Evolutionary conservation across 2,797 vertebrate genomes (phyloP).

Genomic region (Pagetopsis macropterus): DNA sequence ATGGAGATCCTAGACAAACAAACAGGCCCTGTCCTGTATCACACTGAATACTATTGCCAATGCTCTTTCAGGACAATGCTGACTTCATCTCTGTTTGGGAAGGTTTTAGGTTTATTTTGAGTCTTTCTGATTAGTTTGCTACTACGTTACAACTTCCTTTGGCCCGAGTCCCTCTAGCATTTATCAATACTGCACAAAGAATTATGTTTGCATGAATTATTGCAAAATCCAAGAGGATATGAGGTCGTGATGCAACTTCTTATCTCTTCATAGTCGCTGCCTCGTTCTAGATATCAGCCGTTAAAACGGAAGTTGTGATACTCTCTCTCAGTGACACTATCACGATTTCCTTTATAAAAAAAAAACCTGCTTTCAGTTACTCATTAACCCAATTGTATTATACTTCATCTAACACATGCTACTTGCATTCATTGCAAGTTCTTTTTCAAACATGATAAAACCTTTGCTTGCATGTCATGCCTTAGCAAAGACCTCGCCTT

Average conservation of each 20-base stretch:
- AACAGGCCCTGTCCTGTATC: background rate
- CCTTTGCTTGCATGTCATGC: background rate
- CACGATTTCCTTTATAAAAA: slow-evolving; percentile 52
- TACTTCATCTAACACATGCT: background rate
- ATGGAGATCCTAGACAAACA: background rate
- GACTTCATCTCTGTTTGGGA: background rate
- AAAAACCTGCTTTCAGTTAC: slow-evolving; percentile 9
- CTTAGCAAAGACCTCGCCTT: slow-evolving; percentile 7
- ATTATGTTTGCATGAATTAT: slow-evolving; percentile 9
- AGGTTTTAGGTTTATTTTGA: background rate
- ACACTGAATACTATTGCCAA: background rate
- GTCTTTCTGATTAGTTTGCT: slow-evolving; percentile 2
- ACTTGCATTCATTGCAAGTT: background rate
- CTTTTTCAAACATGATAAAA: background rate
- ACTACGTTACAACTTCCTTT: background rate
- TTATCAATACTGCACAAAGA: background rate
- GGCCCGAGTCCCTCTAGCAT: background rate
- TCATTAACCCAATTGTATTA: slow-evolving; percentile 2
- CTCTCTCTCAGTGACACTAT: slow-evolving; percentile 48
- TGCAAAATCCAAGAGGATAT: slow-evolving; percentile 26
- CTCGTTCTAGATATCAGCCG: slow-evolving; percentile 44
- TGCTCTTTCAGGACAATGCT: background rate
- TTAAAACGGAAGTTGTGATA: slow-evolving; percentile 65
- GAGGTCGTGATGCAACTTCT: slow-evolving; percentile 40
- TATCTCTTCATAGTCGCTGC: slow-evolving; percentile 41